phyloP scores from a whole-genome alignment of 2,888 invertebrate species.

The Cephus nigrinus region DNA sequence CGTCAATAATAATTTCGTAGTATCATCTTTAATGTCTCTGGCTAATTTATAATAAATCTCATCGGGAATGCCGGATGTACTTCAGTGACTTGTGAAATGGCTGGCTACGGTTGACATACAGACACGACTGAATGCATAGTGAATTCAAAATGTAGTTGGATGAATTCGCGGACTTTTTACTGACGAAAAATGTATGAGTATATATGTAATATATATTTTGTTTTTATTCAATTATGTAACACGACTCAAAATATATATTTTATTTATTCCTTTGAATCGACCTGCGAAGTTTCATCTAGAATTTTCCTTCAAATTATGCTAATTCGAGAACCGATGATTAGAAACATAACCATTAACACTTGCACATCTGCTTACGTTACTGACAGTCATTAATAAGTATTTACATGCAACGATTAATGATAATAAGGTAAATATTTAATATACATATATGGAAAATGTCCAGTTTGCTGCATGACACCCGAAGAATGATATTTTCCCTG shows the following conservation, averaged over 20 bases:
- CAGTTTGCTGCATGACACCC: neutral
- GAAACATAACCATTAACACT: neutral
- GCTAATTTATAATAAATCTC: neutral
- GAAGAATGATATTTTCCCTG: neutral
- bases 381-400: neutral
- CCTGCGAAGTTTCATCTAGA: neutral
- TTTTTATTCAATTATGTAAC: neutral
- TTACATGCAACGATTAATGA: neutral
- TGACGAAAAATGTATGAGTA: neutral
- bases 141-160: neutral
- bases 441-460: neutral
- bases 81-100: neutral
- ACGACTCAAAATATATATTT: neutral
- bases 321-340: neutral
- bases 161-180: neutral
- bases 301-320: neutral
- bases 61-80: neutral
- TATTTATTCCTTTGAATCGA: neutral
- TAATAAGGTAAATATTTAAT: neutral
- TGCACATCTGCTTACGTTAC: neutral
- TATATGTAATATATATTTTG: neutral
- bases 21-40: neutral
- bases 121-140: neutral
- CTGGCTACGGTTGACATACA: neutral
- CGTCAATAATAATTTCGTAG: neutral